Percentiles rank a stretch among this genome's conserved stretches.
phyloP scores from a whole-genome alignment of 2,888 invertebrate genomes.

The Acrobasis consociella region DNA sequence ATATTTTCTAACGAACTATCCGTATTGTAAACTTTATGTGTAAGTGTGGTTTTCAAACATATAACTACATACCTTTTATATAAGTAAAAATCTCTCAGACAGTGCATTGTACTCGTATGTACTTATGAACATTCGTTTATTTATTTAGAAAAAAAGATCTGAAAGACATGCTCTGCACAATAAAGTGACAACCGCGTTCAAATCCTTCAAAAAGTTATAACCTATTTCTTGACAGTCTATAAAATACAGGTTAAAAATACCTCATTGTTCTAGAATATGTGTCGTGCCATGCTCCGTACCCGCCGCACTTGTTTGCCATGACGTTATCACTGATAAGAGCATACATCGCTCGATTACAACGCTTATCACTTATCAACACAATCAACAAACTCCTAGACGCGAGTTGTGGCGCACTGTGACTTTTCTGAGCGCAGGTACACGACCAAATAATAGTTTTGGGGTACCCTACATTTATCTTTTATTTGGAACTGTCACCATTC shows the following conservation, averaged over 20 bases:
- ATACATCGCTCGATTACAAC: constrained; percentile 73
- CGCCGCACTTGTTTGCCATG: constrained; percentile 65
- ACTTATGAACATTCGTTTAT: no score
- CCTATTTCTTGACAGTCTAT: neutral
- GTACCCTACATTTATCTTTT: constrained; percentile 13
- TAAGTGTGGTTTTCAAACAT: no score
- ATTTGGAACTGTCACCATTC: neutral
- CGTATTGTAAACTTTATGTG: no score
- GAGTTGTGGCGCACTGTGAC: neutral
- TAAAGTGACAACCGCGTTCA: no score
- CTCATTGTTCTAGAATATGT: constrained; percentile 59
- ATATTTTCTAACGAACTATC: no score
- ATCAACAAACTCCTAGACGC: constrained; percentile 50
- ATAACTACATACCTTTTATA: no score
- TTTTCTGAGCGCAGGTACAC: neutral
- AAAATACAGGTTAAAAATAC: constrained; percentile 39
- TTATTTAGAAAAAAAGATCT: no score
- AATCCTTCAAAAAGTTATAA: neutral
- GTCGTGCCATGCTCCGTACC: constrained; percentile 55
- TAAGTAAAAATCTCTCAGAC: no score
- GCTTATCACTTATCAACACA: constrained; percentile 72
- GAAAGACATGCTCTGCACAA: no score
- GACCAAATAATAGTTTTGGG: neutral
- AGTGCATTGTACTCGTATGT: no score
- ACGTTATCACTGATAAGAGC: constrained; percentile 74